Evolutionary conservation across 2,888 invertebrate genomes (phyloP), one percentile per base, ranked within the genome.

Genomic region (Orchestes rusci): DNA sequence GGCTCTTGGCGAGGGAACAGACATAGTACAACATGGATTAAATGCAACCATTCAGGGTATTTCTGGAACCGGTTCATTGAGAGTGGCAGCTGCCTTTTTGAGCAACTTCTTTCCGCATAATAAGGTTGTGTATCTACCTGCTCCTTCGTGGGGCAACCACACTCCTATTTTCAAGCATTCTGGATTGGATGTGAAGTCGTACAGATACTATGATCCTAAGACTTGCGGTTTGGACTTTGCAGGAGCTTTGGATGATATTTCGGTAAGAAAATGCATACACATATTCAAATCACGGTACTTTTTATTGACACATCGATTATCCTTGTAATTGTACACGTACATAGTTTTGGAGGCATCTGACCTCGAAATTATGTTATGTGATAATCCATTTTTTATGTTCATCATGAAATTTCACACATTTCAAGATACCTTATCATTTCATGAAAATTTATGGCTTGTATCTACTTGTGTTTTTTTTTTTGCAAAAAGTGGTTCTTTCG

Each of bases 71-170:
- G 99, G 99, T 12, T 88, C 97, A 1, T 73, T 99, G n/a, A 79
- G 92, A 45, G 77, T 97, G 36, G 99, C 96, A 18, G 84, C 86
- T 29, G 87, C 84, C 50, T 97, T 94, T 68, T 70, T 96, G 48
- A 80, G 79, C 42, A 80, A 79, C 54, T 91, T 85, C 70, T 88
- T 85, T 69, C 77, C 77, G 4, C 82, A 84, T 23, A 75, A 73
- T 56, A 93, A 93, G 70, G 84, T 82, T 49, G 71, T 91, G 36
- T 96, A 91, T 72, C 60, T 97, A 55, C 96, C 99, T 3, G 73
- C 77, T 2, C 99, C 99, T 3, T 84, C 97, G 0, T 99, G 99
- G 99, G 97, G 97, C 39, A 99, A 99, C 70, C 99, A 99, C 67
- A 84, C 80, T 1, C 94, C 95, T 40, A 80, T 99, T 61, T 94